Evolutionary conservation across 2,113 vertebrate species (phyloP), one percentile per base, ranked within the genome.

Genomic region (Callaeas wilsoni): DNA sequence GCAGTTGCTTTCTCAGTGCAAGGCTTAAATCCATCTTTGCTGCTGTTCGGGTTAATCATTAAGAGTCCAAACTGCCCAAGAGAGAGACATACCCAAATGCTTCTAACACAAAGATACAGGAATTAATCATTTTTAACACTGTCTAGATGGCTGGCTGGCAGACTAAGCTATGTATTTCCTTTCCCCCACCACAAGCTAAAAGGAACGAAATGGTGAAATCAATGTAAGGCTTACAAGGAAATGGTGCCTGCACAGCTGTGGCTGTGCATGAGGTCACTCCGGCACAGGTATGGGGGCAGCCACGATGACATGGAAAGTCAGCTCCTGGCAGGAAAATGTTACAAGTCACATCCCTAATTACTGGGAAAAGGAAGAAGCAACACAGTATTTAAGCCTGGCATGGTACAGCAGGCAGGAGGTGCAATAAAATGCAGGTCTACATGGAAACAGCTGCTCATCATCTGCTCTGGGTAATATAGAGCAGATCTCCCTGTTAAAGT

Each of bases 401-500:
- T 27, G 19, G 68, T 62, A 59, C 47, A 88, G 80, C 74, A 91
- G 47, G 85, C 90, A 74, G 84, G 92, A 94, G 37, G 41, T 50
- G 27, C 60, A 87, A 11, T 81, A 74, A 91, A 71, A 94, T 86
- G 37, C 63, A 84, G 56, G 83, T 95, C 89, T 93, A 69, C 41
- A 23, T 74, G 52, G 78, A 94, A 96, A 57, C 63, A 67, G 90
- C 65, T 73, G 79, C 62, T 87, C 44, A 68, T 86, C 92, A 95
- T 16, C 74, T 77, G 71, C 56, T 79, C 59, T 80, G 50, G 68
- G 70, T 92, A 93, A 73, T 41, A 76, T 0, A 83, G 82, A 85
- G 32, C 32, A 77, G 62, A 95, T 92, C 93, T 88, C 27, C 59
- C 71, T 41, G 39, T 46, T 90, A 49, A 71, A 96, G 90, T 65